Percentiles rank a stretch among this genome's conserved stretches.
These are phyloP conservation scores for Andrena bucephala DNA, from an alignment of 2,888 invertebrate species.

Conservation along the genomic window DNA sequence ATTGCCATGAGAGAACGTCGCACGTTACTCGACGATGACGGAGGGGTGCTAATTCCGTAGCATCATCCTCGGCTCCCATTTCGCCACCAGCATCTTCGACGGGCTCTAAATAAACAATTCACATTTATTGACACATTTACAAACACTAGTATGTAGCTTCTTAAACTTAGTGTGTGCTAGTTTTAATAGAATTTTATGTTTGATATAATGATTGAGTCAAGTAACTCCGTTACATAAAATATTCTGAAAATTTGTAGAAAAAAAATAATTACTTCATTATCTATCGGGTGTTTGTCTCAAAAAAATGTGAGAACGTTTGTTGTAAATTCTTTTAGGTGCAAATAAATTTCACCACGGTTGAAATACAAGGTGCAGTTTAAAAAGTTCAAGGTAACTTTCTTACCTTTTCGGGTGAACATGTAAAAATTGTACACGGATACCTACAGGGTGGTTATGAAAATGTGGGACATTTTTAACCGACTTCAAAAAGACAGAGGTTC, in stretches of 20 bases:
- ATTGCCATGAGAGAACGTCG: constrained; percentile 68
- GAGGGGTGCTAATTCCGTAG: background rate
- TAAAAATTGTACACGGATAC: too few relatives aligned
- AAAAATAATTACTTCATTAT: background rate
- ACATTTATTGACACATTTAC: background rate
- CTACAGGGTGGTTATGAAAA: too few relatives aligned
- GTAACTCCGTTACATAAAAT: too few relatives aligned
- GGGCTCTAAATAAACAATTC: constrained; percentile 6
- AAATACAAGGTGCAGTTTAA: background rate
- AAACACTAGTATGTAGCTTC: too few relatives aligned
- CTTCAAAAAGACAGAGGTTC: too few relatives aligned
- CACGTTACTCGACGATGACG: constrained; percentile 65
- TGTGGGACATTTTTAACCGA: too few relatives aligned
- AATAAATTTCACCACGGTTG: background rate
- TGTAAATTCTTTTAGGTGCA: background rate
- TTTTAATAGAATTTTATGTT: too few relatives aligned
- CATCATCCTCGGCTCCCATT: background rate
- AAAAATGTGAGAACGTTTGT: background rate
- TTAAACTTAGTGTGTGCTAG: too few relatives aligned
- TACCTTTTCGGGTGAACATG: background rate
- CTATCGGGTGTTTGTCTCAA: background rate
- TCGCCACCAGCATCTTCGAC: background rate
- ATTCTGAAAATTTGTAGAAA: too few relatives aligned
- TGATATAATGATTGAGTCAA: too few relatives aligned
- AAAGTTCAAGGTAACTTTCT: background rate